Evolutionary conservation across 2,888 invertebrate genomes (phyloP).

Genomic region (Ephialtes manifestator): DNA sequence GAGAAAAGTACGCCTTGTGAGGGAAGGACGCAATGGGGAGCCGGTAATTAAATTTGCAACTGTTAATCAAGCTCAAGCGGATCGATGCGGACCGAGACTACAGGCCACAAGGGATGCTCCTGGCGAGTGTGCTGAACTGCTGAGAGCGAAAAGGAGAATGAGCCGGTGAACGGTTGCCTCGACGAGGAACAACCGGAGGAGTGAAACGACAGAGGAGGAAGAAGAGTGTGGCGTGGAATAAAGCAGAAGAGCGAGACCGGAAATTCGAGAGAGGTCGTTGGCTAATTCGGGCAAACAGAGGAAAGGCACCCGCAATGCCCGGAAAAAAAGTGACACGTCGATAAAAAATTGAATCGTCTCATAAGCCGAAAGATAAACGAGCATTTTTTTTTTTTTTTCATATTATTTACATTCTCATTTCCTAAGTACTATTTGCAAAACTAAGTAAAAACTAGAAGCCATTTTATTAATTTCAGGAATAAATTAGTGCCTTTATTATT

Average conservation of each 20-base stretch:
- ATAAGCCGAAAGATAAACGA: neutral
- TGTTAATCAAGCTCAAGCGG: constrained; percentile 77
- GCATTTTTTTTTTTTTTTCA: neutral
- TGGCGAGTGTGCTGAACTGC: constrained; percentile 33
- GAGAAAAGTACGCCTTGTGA: constrained; percentile 39
- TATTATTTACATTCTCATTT: neutral
- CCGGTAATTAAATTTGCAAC: constrained; percentile 79
- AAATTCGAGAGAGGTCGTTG: constrained; percentile 23
- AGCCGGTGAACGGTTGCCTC: constrained; percentile 3
- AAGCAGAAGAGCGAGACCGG: constrained; percentile 25
- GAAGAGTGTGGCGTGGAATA: constrained; percentile 37
- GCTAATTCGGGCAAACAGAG: constrained; percentile 42
- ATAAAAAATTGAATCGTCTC: neutral
- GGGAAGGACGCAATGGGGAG: constrained; percentile 63
- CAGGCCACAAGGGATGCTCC: constrained; percentile 32
- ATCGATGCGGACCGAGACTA: constrained; percentile 72
- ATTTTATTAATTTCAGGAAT: neutral
- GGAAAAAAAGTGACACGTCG: neutral
- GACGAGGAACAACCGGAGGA: constrained; percentile 33
- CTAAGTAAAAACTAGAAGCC: neutral
- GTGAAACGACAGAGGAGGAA: constrained; percentile 27
- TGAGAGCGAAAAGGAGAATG: constrained; percentile 38
- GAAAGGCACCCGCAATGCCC: constrained; percentile 4
- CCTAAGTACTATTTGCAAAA: neutral
- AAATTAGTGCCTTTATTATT: too few species aligned